Evolutionary conservation across 2,888 invertebrate species (phyloP).

Genomic region (Peribatodes rhomboidaria): DNA sequence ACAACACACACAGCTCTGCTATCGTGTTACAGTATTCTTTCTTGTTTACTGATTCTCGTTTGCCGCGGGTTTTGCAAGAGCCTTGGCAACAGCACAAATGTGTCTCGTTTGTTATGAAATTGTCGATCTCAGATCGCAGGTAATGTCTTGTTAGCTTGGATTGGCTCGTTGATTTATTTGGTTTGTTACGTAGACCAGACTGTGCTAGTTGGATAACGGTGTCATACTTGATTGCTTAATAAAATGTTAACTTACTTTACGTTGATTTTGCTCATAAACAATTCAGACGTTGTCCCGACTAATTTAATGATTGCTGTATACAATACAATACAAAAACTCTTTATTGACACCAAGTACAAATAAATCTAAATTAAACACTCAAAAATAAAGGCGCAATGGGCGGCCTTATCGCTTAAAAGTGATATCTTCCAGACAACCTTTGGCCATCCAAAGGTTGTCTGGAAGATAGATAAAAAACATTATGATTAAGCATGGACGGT

Average conservation of each 20-base stretch:
- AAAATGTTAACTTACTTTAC: neutral
- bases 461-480: no score
- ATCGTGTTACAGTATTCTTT: slow-evolving; percentile 4
- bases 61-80: slow-evolving; percentile 12
- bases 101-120: slow-evolving; percentile 20
- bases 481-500: no score
- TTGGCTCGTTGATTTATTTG: slow-evolving; percentile 25
- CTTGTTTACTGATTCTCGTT: slow-evolving; percentile 4
- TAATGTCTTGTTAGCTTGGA: slow-evolving; percentile 22
- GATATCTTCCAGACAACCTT: no score
- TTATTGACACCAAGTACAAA: no score
- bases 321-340: no score
- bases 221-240: neutral
- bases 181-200: slow-evolving; percentile 14
- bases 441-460: no score
- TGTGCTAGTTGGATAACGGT: neutral
- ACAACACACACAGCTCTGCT: slow-evolving; percentile 1
- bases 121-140: slow-evolving; percentile 18
- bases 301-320: no score
- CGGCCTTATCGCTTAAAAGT: no score
- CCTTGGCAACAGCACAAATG: slow-evolving; percentile 12
- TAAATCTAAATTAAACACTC: no score
- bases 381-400: no score
- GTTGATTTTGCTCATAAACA: neutral
- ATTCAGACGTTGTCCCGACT: neutral